Evolutionary conservation across 2,888 invertebrate species (phyloP).

Genomic region (Schizotus pectinicornis): DNA sequence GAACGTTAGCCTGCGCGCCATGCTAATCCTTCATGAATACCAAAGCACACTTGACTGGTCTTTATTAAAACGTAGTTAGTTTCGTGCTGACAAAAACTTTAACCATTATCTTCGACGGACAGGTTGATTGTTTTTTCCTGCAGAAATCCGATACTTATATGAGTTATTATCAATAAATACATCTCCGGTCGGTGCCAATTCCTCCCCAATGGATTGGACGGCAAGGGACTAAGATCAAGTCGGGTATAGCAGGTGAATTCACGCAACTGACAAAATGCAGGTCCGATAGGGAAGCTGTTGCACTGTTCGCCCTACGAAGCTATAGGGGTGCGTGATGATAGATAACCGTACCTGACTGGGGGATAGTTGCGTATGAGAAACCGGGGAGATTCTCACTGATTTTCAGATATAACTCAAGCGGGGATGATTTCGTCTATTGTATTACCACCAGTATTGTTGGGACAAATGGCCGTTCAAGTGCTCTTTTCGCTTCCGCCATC

Average conservation of each 20-base stretch:
- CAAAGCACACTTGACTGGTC: slow-evolving; percentile 40
- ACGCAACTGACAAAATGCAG: slow-evolving; percentile 9
- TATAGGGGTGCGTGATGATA: slow-evolving; percentile 46
- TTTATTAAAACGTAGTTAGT: slow-evolving; percentile 46
- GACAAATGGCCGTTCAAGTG: slow-evolving; percentile 30
- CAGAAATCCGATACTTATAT: slow-evolving; percentile 3
- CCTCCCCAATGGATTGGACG: background rate
- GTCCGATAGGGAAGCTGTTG: slow-evolving; percentile 24
- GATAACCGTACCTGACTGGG: slow-evolving; percentile 44
- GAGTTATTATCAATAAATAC: background rate
- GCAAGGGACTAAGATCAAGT: background rate
- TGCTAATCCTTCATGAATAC: slow-evolving; percentile 40
- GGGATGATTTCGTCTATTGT: slow-evolving; percentile 32
- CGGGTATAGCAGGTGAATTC: slow-evolving; percentile 17
- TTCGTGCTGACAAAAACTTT: too few species aligned
- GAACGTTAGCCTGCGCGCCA: slow-evolving; percentile 28
- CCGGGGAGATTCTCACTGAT: slow-evolving; percentile 36
- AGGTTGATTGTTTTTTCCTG: slow-evolving; percentile 12
- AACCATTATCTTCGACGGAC: background rate
- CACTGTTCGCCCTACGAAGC: slow-evolving; percentile 16
- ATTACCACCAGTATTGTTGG: slow-evolving; percentile 27
- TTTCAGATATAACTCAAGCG: slow-evolving; percentile 29
- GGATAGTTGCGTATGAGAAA: slow-evolving; percentile 31
- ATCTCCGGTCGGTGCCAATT: background rate
- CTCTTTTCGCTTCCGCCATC: slow-evolving; percentile 19